Base-by-base conservation (phyloP, 1,140 invertebrate genomes). In the Caerostris extrusa region DNA sequence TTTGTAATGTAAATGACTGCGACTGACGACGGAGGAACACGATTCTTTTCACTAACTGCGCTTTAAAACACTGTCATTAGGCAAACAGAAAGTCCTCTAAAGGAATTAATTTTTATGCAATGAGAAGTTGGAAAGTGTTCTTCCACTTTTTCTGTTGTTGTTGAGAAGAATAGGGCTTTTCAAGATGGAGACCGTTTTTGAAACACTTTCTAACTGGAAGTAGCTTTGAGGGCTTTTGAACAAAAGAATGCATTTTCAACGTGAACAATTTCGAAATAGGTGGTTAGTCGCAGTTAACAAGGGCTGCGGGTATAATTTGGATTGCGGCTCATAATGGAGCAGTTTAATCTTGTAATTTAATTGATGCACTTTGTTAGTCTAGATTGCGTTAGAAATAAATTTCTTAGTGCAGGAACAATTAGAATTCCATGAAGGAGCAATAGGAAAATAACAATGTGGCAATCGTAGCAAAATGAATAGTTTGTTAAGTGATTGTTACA, bases 1-100 rank as follows among this genome's bases (percentile, higher is more conserved):
- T 60, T 81, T 50, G 69, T 81, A 91, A 91, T 91, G 90, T 82
- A 82, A 82, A 91, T 89, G 53, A 71, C 87, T 69, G 19, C 87
- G 64, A 71, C 58, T 67, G 87, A 60, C 57, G 58, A 50, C 85
- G 58, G 7, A n/a, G 58, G 58, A 87, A 87, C 58, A 60, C 14
- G 58, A 53, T 87, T 87, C 19, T 87, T 87, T 87, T 87, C 85
- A 87, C 85, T 61, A 87, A 87, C 85, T 87, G 85, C 57, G 58
- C 19, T 50, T 87, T 87, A 61, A 87, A 64, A 50, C 85, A 87
- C 58, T 19, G 60, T 50, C 85, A 87, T 87, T 87, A 87, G 58
- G 60, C 55, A 57, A 60, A 87, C 57, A 61, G 58, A 87, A 87
- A 87, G 19, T 14, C 57, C 64, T 87, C 34, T 56, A 19, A 19